Base-by-base conservation (phyloP, 2,888 invertebrate genomes). In the Coleophora deauratella region DNA sequence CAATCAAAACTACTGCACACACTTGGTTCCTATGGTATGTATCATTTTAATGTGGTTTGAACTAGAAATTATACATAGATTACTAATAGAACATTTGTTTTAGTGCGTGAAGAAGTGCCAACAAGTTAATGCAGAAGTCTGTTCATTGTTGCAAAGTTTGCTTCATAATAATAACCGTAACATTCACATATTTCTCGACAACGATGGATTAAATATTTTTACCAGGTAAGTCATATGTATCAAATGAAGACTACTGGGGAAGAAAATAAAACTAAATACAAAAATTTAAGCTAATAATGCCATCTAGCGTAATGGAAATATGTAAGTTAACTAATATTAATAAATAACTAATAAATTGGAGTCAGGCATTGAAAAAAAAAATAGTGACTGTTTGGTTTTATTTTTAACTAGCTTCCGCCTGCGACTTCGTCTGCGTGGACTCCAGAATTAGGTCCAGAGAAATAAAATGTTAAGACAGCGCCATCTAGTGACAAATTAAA, bases 1-100 rank as follows among this genome's bases (percentile, higher is more conserved):
- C 0, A 85, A 81, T 51, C 80, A 85, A 54, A 67, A 57, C 21
- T 69, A 66, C 41, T 77, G 80, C 48, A 66, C 75, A 1, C 70
- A 77, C 49, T 59, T 86, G n/a, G 59, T 86, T 32, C 71, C 78
- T 31, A 45, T 66, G 56, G 85, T 82, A 60, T 59, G 62, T 51
- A 45, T 28, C 35, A 13, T 40, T 12, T 33, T 9, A 38, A 30
- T 11, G 8, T n/a, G 9, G 4, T 13, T 32, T 31, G n/a, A 13
- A 28, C 10, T 28, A 9, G 8, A 28, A 28, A 28, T 31, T 4
- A 31, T 4, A n/a, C 4, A 9, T 31, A 9, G 33, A 38, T 12
- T 38, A 27, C 35, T 30, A 12, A 27, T 10, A 30, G 21, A 7
- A 33, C 33, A 30, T 45, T 9, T 30, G 28, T 61, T 66, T 30